A percentile compares a stretch with the other conserved stretches of the same genome.
Conservation (phyloP, 2,888 invertebrate species). For the Ischnus inquisitorius region DNA sequence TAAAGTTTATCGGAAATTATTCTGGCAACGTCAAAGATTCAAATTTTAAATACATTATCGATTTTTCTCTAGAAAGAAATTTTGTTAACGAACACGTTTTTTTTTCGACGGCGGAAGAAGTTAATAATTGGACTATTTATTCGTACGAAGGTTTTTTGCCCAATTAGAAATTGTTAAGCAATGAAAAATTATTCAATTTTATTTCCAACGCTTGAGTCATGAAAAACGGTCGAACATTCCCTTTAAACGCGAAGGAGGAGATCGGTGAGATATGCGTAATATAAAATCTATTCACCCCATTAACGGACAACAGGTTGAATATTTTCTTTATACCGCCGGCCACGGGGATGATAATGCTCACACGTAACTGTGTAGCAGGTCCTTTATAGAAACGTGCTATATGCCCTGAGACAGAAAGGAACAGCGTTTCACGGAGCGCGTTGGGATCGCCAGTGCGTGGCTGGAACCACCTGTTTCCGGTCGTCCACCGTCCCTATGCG, state of each 20-base stretch:
- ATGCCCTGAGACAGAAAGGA: constrained; percentile 23
- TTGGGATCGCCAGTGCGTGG: constrained; percentile 80
- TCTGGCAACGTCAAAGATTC: not conserved
- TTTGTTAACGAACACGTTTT: not conserved
- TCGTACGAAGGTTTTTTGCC: no score
- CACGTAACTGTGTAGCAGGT: constrained; percentile 7
- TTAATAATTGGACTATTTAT: no score
- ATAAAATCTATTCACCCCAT: constrained; percentile 10
- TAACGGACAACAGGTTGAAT: not conserved
- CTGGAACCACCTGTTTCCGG: constrained; percentile 84
- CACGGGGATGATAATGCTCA: constrained; percentile 1
- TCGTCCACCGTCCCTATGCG: constrained; percentile 66
- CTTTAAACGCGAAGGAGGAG: not conserved
- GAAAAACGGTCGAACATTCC: not conserved
- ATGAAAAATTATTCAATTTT: not conserved
- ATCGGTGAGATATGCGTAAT: not conserved
- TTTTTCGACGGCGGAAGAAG: not conserved
- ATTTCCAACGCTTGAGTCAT: not conserved
- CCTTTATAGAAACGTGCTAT: constrained; percentile 24
- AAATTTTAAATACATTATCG: not conserved
- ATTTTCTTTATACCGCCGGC: not conserved
- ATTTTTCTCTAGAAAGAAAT: not conserved
- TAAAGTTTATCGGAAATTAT: not conserved
- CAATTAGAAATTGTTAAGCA: not conserved
- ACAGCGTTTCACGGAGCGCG: constrained; percentile 70